These are phyloP conservation scores for Ericerus pela DNA, from an alignment of 1,140 invertebrate genomes.

Conservation along the genomic window DNA sequence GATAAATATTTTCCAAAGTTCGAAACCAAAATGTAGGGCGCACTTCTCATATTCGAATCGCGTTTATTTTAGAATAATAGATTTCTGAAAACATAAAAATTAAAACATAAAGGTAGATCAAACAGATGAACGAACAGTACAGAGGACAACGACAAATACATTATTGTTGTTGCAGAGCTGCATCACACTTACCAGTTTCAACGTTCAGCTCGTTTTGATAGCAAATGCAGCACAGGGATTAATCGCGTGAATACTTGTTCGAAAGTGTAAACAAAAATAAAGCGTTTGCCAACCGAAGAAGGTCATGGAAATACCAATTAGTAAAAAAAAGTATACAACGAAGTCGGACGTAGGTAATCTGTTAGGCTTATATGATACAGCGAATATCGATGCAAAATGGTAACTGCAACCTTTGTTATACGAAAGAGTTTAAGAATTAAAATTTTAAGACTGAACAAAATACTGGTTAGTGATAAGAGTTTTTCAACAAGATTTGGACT, in stretches of 20 bases:
- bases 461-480: too few species aligned
- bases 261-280: conserved; percentile 9
- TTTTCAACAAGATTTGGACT: too few species aligned
- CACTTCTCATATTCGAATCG: neutral
- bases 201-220: neutral
- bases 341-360: too few species aligned
- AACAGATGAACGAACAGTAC: too few species aligned
- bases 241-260: neutral
- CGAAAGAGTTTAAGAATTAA: too few species aligned
- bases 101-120: too few species aligned
- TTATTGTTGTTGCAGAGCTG: neutral
- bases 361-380: too few species aligned
- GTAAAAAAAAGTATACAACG: neutral
- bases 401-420: too few species aligned
- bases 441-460: too few species aligned
- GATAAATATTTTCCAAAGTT: conserved; percentile 5
- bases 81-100: too few species aligned
- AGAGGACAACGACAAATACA: neutral
- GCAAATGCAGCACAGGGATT: neutral
- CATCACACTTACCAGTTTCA: neutral
- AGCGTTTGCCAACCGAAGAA: neutral
- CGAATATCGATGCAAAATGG: too few species aligned
- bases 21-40: neutral
- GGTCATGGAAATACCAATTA: conserved; percentile 1
- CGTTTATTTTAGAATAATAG: too few species aligned